These are phyloP conservation scores for Isoperla grammatica DNA, from an alignment of 2,888 invertebrate genomes.

Conservation along the genomic window DNA sequence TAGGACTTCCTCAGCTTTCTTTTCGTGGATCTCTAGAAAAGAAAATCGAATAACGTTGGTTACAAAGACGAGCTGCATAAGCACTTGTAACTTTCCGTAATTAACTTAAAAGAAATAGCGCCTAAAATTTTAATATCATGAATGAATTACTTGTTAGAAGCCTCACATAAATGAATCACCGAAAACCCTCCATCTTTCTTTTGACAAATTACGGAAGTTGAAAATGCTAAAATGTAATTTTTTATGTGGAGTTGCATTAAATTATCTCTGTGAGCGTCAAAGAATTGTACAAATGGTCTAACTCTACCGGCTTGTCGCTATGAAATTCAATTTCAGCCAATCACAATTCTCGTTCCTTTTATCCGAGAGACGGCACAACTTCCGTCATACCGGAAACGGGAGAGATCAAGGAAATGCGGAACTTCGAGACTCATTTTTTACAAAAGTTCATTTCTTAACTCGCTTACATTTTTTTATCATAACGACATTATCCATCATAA, in stretches of 20 bases:
- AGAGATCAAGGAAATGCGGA: conserved; percentile 11
- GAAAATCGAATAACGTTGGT: too few species aligned
- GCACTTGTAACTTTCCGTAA: neutral
- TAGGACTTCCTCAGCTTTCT: too few species aligned
- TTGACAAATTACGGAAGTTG: conserved; percentile 32
- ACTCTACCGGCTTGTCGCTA: conserved; percentile 5
- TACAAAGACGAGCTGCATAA: too few species aligned
- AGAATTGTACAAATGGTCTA: conserved; percentile 15
- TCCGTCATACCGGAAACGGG: conserved; percentile 9
- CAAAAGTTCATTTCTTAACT: conserved; percentile 18
- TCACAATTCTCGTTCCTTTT: conserved; percentile 17
- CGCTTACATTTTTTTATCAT: conserved; percentile 17
- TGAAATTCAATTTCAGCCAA: conserved; percentile 12
- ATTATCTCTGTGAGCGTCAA: conserved; percentile 27
- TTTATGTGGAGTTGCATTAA: conserved; percentile 21
- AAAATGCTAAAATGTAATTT: conserved; percentile 32
- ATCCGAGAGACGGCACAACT: conserved; percentile 5
- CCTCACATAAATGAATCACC: conserved; percentile 29
- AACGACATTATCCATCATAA: conserved; percentile 14
- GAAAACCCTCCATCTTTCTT: conserved; percentile 26
- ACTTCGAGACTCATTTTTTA: conserved; percentile 9
- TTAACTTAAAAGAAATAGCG: neutral
- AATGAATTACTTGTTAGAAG: conserved; percentile 26
- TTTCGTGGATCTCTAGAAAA: too few species aligned
- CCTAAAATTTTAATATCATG: too few species aligned